phyloP scores from a whole-genome alignment of 2,888 invertebrate species.

The Antheraea assamensis region DNA sequence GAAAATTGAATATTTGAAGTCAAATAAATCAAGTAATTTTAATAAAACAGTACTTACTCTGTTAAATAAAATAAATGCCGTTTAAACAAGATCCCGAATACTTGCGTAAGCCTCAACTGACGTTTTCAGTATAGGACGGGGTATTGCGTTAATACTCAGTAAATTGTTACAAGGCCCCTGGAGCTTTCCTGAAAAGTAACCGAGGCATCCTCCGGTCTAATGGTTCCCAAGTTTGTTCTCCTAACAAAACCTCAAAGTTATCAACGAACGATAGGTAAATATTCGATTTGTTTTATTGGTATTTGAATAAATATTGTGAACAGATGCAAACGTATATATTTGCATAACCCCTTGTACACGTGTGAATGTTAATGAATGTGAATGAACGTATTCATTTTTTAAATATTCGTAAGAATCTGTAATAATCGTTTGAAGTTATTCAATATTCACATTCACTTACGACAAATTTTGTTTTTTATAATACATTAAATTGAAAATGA shows the following conservation, averaged over 20 bases:
- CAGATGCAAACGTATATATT: background rate
- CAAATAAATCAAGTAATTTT: background rate
- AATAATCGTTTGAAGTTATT: background rate
- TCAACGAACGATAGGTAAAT: background rate
- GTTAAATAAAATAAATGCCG: background rate
- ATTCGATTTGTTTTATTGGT: background rate
- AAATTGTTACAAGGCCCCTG: constrained; percentile 1
- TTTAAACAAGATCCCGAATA: background rate
- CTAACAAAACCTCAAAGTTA: background rate
- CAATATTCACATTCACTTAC: too few species aligned
- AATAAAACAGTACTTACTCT: background rate
- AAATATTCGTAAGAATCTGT: background rate
- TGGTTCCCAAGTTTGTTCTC: background rate
- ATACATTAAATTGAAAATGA: too few species aligned
- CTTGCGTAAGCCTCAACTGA: background rate
- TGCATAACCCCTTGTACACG: background rate
- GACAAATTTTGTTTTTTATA: too few species aligned
- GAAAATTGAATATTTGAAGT: too few species aligned
- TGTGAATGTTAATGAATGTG: too few species aligned
- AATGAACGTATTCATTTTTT: background rate
- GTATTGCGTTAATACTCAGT: constrained; percentile 1
- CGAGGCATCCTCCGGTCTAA: background rate
- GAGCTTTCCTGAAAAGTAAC: constrained; percentile 1
- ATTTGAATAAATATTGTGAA: background rate
- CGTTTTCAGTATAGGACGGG: constrained; percentile 1